Conservation (phyloP, 1,140 invertebrate species). For the Zaprionus vittiger region DNA sequence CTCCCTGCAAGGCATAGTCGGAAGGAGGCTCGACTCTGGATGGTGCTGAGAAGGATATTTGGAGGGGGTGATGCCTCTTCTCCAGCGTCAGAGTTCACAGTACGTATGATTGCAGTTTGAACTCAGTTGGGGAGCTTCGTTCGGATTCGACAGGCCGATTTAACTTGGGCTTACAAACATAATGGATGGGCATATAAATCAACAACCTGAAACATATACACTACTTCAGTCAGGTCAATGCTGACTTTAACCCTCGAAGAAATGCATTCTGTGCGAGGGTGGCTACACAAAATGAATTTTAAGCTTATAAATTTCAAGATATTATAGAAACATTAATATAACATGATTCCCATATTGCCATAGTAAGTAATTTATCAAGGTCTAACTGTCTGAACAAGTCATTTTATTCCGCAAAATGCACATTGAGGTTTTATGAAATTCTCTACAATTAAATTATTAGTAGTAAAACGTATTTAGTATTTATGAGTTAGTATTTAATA, state of each 20-base stretch:
- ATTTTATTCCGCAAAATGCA: background rate
- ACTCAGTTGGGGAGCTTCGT: constrained; percentile 1
- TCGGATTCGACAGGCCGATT: constrained; percentile 35
- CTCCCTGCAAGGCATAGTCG: background rate
- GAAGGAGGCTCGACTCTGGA: background rate
- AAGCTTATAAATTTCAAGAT: background rate
- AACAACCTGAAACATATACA: constrained; percentile 31
- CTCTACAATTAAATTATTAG: background rate
- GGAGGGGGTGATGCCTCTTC: background rate
- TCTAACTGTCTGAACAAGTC: background rate
- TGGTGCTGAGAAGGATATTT: background rate
- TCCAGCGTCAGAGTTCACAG: constrained; percentile 20
- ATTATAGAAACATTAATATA: too few species aligned
- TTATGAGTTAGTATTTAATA: constrained; percentile 1
- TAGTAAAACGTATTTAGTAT: background rate
- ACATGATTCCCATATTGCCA: too few species aligned
- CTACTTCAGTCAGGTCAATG: constrained; percentile 3
- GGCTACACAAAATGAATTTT: background rate
- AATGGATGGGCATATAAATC: constrained; percentile 62
- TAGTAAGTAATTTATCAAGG: too few species aligned
- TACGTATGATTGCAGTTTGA: constrained; percentile 5
- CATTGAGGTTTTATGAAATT: background rate
- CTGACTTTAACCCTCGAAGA: constrained; percentile 35
- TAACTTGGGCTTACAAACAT: constrained; percentile 25
- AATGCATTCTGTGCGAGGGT: constrained; percentile 30